Evolutionary conservation across 2,888 invertebrate genomes (phyloP).

Genomic region (Plemyria rubiginata): DNA sequence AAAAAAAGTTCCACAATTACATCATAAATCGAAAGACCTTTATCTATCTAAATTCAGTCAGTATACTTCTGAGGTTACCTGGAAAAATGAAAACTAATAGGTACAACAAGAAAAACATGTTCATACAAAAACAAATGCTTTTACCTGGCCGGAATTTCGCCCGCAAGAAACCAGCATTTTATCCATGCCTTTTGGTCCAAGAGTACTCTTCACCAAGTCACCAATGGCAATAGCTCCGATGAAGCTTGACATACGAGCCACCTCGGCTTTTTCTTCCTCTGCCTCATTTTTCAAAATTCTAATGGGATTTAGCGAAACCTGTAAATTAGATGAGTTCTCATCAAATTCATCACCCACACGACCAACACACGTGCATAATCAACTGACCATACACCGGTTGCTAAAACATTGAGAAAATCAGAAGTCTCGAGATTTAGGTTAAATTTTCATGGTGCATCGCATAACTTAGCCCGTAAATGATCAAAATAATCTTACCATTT

Average conservation of each 20-base stretch:
- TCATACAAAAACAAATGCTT: neutral
- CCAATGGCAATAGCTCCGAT: slow-evolving; percentile 99
- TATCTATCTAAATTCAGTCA: no score
- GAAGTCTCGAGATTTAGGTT: slow-evolving; percentile 2
- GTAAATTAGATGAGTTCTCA: slow-evolving; percentile 40
- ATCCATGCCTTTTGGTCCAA: slow-evolving; percentile 99
- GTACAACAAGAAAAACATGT: neutral
- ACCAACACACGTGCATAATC: slow-evolving; percentile 63
- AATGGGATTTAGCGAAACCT: slow-evolving; percentile 96
- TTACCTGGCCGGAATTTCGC: slow-evolving; percentile 89
- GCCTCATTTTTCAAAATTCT: slow-evolving; percentile 97
- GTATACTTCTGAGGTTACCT: no score
- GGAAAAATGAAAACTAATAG: no score
- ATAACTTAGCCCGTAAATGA: slow-evolving; percentile 23
- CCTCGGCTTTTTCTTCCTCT: slow-evolving; percentile 98
- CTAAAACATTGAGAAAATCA: slow-evolving; percentile 36
- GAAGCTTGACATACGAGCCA: slow-evolving; percentile 98
- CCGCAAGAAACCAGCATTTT: slow-evolving; percentile 94
- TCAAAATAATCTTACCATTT: slow-evolving; percentile 21
- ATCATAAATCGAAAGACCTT: no score
- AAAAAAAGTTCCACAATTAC: no score
- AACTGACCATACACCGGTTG: slow-evolving; percentile 52
- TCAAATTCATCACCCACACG: slow-evolving; percentile 50
- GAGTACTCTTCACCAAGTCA: slow-evolving; percentile 98
- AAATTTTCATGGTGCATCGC: neutral